Evolutionary conservation across 2,888 invertebrate species (phyloP).

Genomic region (Epinotia ramella): DNA sequence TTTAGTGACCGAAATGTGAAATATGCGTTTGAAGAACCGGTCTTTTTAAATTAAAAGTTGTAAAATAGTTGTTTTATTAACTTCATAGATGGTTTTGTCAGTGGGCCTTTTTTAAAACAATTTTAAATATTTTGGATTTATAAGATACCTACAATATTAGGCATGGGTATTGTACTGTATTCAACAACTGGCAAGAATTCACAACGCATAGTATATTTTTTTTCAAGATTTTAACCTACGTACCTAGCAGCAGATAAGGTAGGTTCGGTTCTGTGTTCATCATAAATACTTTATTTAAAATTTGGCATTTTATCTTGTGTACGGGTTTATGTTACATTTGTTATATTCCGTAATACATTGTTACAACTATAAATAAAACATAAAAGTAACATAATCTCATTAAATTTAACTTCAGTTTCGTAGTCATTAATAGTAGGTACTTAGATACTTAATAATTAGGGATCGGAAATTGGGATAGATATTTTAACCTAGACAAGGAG

Average conservation of each 20-base stretch:
- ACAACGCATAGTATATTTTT: neutral
- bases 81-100: too few species aligned
- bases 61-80: too few species aligned
- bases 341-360: neutral
- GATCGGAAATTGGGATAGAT: too few species aligned
- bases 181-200: slow-evolving; percentile 14
- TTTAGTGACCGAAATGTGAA: too few species aligned
- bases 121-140: too few species aligned
- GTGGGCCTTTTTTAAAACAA: too few species aligned
- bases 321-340: neutral
- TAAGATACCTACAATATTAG: neutral
- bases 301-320: neutral
- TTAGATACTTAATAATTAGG: neutral
- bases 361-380: slow-evolving; percentile 5
- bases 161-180: neutral
- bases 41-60: too few species aligned
- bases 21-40: too few species aligned
- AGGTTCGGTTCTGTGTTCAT: neutral
- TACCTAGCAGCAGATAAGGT: neutral
- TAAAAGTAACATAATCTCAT: slow-evolving; percentile 12
- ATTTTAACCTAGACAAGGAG: too few species aligned
- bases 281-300: neutral
- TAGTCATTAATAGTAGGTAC: neutral
- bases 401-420: neutral
- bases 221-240: neutral